These are phyloP conservation scores for Gallinago stenura DNA, from an alignment of 2,797 vertebrate genomes.

Conservation along the genomic window DNA sequence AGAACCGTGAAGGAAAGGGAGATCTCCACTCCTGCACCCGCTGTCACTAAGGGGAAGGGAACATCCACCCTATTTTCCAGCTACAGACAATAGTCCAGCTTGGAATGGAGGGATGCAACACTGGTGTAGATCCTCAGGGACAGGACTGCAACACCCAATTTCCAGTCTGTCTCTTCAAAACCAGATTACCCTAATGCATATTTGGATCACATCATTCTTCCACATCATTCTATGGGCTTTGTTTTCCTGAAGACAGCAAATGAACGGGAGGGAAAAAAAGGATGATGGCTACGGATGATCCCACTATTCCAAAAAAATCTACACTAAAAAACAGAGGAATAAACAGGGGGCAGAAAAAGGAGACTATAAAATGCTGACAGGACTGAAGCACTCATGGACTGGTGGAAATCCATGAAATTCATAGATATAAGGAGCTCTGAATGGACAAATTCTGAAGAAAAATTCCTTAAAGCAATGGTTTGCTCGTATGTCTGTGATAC, in stretches of 20 bases:
- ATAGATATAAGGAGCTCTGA: not conserved
- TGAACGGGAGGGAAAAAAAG: not conserved
- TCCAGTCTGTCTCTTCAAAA: not conserved
- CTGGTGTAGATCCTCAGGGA: not conserved
- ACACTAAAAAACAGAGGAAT: not conserved
- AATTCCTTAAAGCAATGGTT: not conserved
- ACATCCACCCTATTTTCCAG: not conserved
- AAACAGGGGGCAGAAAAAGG: not conserved
- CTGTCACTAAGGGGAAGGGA: not conserved
- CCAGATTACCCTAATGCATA: not conserved
- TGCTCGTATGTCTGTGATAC: not conserved
- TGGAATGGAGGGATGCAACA: not conserved
- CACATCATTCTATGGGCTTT: not conserved
- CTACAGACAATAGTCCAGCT: not conserved
- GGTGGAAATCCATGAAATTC: not conserved
- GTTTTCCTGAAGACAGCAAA: not conserved
- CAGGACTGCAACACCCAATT: not conserved
- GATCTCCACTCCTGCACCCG: not conserved
- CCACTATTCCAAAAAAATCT: not conserved
- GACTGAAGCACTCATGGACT: not conserved
- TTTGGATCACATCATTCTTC: not conserved
- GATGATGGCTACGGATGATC: not conserved
- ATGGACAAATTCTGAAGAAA: not conserved
- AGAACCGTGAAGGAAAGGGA: not conserved
- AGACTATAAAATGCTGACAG: not conserved